Evolutionary conservation across 1,140 invertebrate species (phyloP).

Genomic region (Idris sp.): DNA sequence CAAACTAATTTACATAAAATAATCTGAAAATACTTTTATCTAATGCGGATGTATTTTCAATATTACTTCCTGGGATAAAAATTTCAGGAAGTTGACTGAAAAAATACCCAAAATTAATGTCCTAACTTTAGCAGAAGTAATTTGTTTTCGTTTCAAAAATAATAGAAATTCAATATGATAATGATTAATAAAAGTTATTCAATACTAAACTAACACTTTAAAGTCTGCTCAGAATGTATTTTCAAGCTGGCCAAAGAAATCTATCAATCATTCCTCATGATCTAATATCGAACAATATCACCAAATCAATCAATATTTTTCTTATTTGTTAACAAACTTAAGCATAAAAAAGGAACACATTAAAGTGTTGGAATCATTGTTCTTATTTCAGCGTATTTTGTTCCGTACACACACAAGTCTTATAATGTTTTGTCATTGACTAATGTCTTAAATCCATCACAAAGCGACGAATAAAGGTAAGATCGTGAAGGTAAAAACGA

Average conservation of each 20-base stretch:
- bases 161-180: no score
- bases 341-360: conserved; percentile 35
- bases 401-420: conserved; percentile 22
- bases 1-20: no score
- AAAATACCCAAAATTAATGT: conserved; percentile 42
- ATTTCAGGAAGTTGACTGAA: no score
- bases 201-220: no score
- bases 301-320: conserved; percentile 35
- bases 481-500: conserved; percentile 40
- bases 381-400: conserved; percentile 40
- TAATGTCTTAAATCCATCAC: conserved; percentile 55
- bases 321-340: conserved; percentile 19
- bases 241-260: no score
- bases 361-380: conserved; percentile 33
- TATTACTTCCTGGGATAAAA: neutral
- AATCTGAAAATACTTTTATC: neutral
- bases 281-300: conserved; percentile 33
- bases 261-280: conserved; percentile 26
- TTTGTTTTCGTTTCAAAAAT: conserved; percentile 6
- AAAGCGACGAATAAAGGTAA: conserved; percentile 53
- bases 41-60: neutral
- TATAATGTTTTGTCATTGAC: conserved; percentile 53
- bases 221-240: no score
- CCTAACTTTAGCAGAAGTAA: conserved; percentile 22
- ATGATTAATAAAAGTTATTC: no score